Base-by-base conservation (phyloP, 64 coral and sea anemone species). In the Stichodactyla mertensii region DNA sequence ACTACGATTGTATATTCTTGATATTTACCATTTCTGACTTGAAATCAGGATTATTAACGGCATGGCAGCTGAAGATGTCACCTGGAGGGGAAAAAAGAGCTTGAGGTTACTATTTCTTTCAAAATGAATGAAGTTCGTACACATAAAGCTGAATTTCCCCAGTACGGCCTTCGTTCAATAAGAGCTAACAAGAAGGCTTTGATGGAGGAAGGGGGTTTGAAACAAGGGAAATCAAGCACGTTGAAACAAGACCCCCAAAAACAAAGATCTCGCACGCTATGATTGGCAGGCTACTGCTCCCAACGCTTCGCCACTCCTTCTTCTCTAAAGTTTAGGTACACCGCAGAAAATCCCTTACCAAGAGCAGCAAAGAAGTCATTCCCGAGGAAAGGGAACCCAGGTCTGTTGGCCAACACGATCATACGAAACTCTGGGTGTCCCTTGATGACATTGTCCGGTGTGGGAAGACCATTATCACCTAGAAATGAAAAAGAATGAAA, bases 11-110 rank as follows among this genome's bases (percentile, higher is more conserved):
- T n/a, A n/a, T n/a, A n/a, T 45, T 58, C 56, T 58, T 58, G 8
- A 9, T 31, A 31, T 31, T 95, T 64, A 99, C 97, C 97, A 99
- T 99, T 92, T 99, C 97, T 11, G 97, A 99, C 64, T 91, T 84
- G 71, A 95, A 95, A 88, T 95, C 93, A 31, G 97, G 97, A 78
- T 99, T 99, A 79, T 99, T 90, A 28, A 99, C 93, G 9, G 97
- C 97, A 82, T 99, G 97, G 55, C 93, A 99, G 83, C 97, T 99
- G 57, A 99, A 99, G 54, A 99, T 92, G 59, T 99, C 97, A 67
- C 97, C 97, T 99, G 27, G 8, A 88, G 58, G 31, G 20, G 0
- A 54, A 10, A 74, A 26, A 14, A 4, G 20, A 66, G 9, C 22
- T 66, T 6, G 62, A 45, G 36, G 36, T 45, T 45, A 45, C 36